Evolutionary conservation across 1,140 invertebrate species (phyloP), one percentile per base, ranked within the genome.

Genomic region (Sycobia sp.): DNA sequence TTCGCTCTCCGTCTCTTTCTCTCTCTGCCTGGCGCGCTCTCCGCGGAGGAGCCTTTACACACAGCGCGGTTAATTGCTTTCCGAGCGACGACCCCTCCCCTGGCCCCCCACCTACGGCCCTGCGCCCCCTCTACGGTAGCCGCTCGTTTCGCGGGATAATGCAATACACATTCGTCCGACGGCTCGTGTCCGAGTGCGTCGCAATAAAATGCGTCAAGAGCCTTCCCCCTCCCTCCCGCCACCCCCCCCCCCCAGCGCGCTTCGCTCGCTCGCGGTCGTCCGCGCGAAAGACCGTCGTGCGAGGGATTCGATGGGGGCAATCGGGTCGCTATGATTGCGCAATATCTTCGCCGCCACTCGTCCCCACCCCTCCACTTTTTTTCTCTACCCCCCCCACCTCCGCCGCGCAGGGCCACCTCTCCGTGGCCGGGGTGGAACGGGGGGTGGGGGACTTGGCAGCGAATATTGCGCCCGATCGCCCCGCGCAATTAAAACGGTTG

Each of bases 71-170:
- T 73, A 74, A 74, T 74, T 73, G 66, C 69, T 69, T 72, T 68
- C 66, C 65, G 60, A 47, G 65, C 25, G 51, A 59, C 58, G 14
- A n/a, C n/a, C n/a, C n/a, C n/a, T n/a, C n/a, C n/a, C n/a, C n/a
- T n/a, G n/a, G n/a, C n/a, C n/a, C n/a, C n/a, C n/a, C n/a, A n/a
- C n/a, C n/a, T n/a, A n/a, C n/a, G n/a, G n/a, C n/a, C n/a, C n/a
- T n/a, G n/a, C n/a, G n/a, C n/a, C n/a, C n/a, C n/a, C n/a, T n/a
- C n/a, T n/a, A n/a, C n/a, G n/a, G n/a, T n/a, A n/a, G n/a, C n/a
- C n/a, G 69, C 61, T 72, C 66, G 69, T 74, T 74, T 58, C 70
- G 58, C 65, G 65, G 65, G 65, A 71, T 74, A 73, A 74, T 71
- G 69, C 67, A 71, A 71, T 72, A 66, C 70, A 67, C 58, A n/a